phyloP scores from a whole-genome alignment of 2,113 vertebrate genomes.

The Eudyptes chrysolophus region DNA sequence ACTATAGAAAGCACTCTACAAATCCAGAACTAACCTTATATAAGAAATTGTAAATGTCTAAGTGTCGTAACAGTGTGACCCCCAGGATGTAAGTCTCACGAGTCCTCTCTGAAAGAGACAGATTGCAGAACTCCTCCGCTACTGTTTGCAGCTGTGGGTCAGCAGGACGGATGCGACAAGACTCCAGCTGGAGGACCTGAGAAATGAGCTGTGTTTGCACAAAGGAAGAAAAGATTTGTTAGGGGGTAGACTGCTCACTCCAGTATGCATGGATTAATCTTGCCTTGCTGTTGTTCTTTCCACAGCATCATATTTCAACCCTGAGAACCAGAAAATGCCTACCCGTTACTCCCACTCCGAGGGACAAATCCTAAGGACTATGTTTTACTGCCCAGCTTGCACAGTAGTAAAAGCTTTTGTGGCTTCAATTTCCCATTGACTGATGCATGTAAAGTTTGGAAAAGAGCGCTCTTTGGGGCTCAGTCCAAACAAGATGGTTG shows the following conservation, averaged over 20 bases:
- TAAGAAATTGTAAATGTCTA: conserved; percentile 77
- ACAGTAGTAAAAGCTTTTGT: neutral
- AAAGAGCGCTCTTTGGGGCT: neutral
- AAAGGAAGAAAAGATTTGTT: neutral
- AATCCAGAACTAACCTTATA: conserved; percentile 72
- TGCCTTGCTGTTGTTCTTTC: neutral
- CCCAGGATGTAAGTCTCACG: conserved; percentile 71
- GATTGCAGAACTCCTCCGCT: conserved; percentile 76
- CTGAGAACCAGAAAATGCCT: neutral
- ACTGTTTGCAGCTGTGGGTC: conserved; percentile 28
- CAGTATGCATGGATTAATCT: neutral
- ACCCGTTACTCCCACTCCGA: neutral
- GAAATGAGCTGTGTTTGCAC: conserved; percentile 69
- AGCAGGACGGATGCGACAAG: conserved; percentile 64
- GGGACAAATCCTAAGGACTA: neutral
- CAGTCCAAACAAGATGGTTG: neutral
- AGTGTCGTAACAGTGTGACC: conserved; percentile 79
- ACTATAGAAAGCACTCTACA: neutral
- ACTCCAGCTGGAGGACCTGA: conserved; percentile 70
- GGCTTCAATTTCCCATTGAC: neutral
- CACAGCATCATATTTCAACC: neutral
- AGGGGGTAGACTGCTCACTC: neutral
- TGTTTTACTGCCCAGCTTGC: neutral
- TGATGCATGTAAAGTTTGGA: neutral
- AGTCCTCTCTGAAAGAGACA: conserved; percentile 73